Base-by-base conservation (phyloP, 2,888 invertebrate species). In the Epinotia nisella region DNA sequence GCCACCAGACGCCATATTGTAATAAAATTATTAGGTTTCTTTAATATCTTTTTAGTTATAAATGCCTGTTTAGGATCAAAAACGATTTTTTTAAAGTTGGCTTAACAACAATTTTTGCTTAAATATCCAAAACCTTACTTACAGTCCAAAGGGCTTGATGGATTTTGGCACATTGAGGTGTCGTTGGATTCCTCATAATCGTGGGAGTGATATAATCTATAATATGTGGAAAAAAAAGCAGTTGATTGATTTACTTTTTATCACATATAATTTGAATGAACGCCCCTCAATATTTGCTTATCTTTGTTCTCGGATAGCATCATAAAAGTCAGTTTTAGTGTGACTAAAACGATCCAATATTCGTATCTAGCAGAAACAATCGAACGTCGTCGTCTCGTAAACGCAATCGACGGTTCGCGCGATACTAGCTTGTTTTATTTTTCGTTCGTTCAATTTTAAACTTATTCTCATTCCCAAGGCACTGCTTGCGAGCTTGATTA, bases 401-500 rank as follows among this genome's bases (percentile, higher is more conserved):
- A 72, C 49, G 62, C 56, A 41, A 68, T 73, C 62, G 58, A 29
- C 56, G 65, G 56, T 65, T 21, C 58, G 58, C 24, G 69, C 62
- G 73, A 69, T 64, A 58, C 41, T 58, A 51, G 29, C 58, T 64
- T 64, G 58, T 69, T 73, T 73, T 69, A 53, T 73, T 73, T 73
- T 73, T 72, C 60, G 64, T 29, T 24, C 56, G 61, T 59, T 69
- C 73, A 69, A 69, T 73, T 73, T 73, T 64, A 73, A 73, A 69
- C 73, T 64, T 73, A 73, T 69, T 73, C 73, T 69, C 69, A 73
- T 73, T 73, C 73, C 69, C 73, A 17, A 21, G 68, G 69, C 61
- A 56, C 72, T 73, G 73, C 58, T 73, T 69, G 58, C 56, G 51
- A 73, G 58, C 69, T 73, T 73, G 73, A 73, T 73, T 73, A 73